Base-by-base conservation (phyloP, 2,888 invertebrate genomes). In the Machimus rusticus region DNA sequence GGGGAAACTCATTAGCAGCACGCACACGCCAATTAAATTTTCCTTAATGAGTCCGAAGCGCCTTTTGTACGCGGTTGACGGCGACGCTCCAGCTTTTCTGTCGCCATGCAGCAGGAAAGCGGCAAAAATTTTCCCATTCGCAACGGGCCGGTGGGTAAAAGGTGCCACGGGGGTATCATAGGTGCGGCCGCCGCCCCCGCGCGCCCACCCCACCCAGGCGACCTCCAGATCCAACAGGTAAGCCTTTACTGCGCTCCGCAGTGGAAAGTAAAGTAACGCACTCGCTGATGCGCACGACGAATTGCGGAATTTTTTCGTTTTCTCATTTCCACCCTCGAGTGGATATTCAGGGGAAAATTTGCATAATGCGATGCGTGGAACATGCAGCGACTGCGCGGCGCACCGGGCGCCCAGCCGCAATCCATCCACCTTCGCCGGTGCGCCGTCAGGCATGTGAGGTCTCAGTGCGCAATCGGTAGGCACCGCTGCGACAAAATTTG, bases 331-430 rank as follows among this genome's bases (percentile, higher is more conserved):
- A 88, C 88, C 88, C 88, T 89, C 87, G 88, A 89, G 88, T 89
- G 89, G 86, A 46, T 88, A 89, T 88, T 86, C 86, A 89, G 89
- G 89, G 87, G 86, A 89, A 87, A 89, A 89, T 89, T 89, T 87
- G 87, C 89, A 89, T 89, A 89, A 88, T 87, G 86, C 87, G 87
- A 87, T 88, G 51, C 88, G 76, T 87, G 85, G 79, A 76, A 88
- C 66, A 84, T 87, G 85, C 77, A 78, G 31, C 31, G 66, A 55
- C 8, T 81, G 81, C 81, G 81, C 55, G 23, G 28, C 66, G 12
- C 66, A 66, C 19, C 66, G 66, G 66, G 66, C 28, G 28, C 66
- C n/a, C n/a, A 16, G 51, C n/a, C 51, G n/a, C 51, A 51, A 51
- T 31, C 14, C 16, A 34, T 19, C 37, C 37, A 77, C 77, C 77